Percentiles rank a stretch among this genome's conserved stretches.
phyloP scores from a whole-genome alignment of 2,888 invertebrate genomes.

The Drosophila antonietae region DNA sequence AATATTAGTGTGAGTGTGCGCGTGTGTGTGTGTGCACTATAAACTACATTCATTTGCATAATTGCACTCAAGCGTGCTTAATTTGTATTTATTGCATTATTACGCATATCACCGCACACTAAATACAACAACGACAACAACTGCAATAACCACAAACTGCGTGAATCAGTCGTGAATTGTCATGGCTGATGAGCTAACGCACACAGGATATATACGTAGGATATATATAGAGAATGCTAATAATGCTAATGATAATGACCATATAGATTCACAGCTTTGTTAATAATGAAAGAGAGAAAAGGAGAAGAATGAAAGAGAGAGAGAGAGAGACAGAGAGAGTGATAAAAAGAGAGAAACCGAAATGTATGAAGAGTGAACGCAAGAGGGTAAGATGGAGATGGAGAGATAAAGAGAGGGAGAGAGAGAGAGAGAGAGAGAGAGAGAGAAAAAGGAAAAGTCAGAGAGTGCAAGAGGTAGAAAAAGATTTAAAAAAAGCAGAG shows the following conservation, averaged over 20 bases:
- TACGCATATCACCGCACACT: conserved; percentile 71
- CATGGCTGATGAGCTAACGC: conserved; percentile 30
- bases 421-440: background rate
- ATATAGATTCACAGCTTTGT: background rate
- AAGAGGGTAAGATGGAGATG: background rate
- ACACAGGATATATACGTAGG: conserved; percentile 17
- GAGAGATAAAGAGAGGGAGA: background rate
- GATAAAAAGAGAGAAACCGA: too few relatives aligned
- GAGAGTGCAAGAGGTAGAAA: background rate
- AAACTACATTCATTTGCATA: conserved; percentile 76
- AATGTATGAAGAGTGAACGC: background rate
- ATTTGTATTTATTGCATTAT: conserved; percentile 80
- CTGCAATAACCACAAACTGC: conserved; percentile 32
- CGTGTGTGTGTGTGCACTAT: conserved; percentile 35
- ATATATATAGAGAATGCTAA: conserved; percentile 14
- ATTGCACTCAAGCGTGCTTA: conserved; percentile 80
- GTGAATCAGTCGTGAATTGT: conserved; percentile 40
- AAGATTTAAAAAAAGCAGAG: background rate
- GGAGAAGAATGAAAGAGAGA: background rate
- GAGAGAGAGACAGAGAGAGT: background rate
- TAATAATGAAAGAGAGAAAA: background rate
- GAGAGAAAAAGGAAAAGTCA: background rate
- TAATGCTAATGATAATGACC: conserved; percentile 24
- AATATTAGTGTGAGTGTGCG: conserved; percentile 11
- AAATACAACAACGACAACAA: conserved; percentile 47